Evolutionary conservation across 2,113 vertebrate species (phyloP), one percentile per base, ranked within the genome.

Genomic region (Cyprinodon tularosa): DNA sequence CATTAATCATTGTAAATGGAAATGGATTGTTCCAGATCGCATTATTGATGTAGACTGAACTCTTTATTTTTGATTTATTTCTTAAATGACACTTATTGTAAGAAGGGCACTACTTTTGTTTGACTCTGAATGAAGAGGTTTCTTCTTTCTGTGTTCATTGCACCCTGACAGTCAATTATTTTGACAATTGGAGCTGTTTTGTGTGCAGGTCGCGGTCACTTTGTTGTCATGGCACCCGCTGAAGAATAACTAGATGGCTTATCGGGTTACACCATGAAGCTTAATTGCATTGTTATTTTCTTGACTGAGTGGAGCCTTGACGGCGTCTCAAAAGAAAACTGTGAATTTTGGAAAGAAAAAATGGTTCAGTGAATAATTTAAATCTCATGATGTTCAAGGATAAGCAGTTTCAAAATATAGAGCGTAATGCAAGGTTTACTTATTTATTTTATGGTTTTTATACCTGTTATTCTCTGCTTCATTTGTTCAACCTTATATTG

Each of bases 191-290:
- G 39, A 38, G 70, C 42, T 39, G 50, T 83, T 62, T 57, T 12
- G 60, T 81, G 82, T 81, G 29, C 29, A 29, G 29, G 29, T 29
- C 29, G 29, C 29, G 29, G 29, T 29, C 29, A 29, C 29, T 29
- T 29, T 70, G 84, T 88, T 89, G 89, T 90, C 91, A 90, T 92
- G 90, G 90, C 90, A 85, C 84, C 90, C 62, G 9, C 78, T 83
- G 85, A 76, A 64, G 76, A 81, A 79, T 84, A 88, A 87, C 86
- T 87, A 79, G 77, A 77, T 15, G 72, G 66, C 76, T 90, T 86
- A 86, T 89, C 84, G 40, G 77, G 82, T 90, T 89, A 80, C 40
- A n/a, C 77, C 78, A 77, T 64, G 61, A 74, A 82, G 69, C 81
- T 84, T 90, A 83, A 91, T 90, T 86, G 80, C 76, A 74, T 81